Base-by-base conservation (phyloP, 1,140 invertebrate genomes). In the Saccostrea cuccullata region DNA sequence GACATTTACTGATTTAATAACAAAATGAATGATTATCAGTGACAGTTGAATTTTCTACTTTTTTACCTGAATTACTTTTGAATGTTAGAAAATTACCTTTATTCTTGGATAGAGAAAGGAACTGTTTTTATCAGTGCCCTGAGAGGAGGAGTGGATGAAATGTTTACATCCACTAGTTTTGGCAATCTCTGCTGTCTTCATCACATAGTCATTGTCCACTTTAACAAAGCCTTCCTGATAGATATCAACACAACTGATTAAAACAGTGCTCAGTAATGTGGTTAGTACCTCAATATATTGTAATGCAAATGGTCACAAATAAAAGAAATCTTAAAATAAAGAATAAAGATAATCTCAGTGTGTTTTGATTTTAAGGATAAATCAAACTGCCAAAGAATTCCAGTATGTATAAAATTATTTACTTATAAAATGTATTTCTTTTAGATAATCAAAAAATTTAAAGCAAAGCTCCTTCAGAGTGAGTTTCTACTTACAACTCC, bases 151-250 rank as follows among this genome's bases (percentile, higher is more conserved):
- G 5, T 96, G 90, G 88, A 95, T 91, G 89, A 96, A 96, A 87
- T 96, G 95, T 87, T 95, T 93, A 88, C 95, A 95, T 9, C 95
- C 95, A 67, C 92, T 92, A 67, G 93, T 91, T 89, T 96, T 96
- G 0, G 96, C 95, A 17, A 96, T 58, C 84, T 95, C 94, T 30
- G 96, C 96, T 26, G 95, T 88, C 55, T 94, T 92, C 26, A 96
- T 85, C 3, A 96, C 95, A 93, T 96, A 96, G 89, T 96, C 96
- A 92, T 96, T 94, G 92, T 96, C 96, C 0, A 96, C 96, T 89
- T 94, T 94, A 55, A 95, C 94, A 92, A 96, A 96, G 6, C 96
- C 96, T 86, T 95, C 91, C 95, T 95, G 90, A 12, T 90, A 90
- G n/a, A 84, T n/a, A 55, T 55, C 5, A 82, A 82, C 23, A 82